phyloP scores from a whole-genome alignment of 1,140 invertebrate species.

The Antheraea pernyi region DNA sequence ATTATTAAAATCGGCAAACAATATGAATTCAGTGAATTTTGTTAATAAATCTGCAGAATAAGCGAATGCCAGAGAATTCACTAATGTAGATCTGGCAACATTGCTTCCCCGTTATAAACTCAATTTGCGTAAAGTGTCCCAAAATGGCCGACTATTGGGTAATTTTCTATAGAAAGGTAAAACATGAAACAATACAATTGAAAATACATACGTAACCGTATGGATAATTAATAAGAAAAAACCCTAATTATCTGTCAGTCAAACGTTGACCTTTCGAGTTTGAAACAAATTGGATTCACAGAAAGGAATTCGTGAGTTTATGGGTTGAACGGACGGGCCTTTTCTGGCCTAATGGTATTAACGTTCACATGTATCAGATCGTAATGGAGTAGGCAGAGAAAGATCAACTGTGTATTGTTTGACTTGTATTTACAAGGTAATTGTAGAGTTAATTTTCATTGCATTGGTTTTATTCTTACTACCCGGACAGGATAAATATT shows the following conservation, averaged over 20 bases:
- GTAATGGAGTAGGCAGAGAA: not conserved
- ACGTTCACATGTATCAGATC: not conserved
- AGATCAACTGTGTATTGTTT: not conserved
- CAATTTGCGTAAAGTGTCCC: not conserved
- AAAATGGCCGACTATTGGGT: not conserved
- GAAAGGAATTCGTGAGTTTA: slow-evolving; percentile 7
- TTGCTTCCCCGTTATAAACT: not conserved
- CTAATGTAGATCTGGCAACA: not conserved
- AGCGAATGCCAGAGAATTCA: not conserved
- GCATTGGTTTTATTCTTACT: too few relatives aligned
- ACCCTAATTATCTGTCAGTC: slow-evolving; percentile 17
- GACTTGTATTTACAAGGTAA: too few relatives aligned
- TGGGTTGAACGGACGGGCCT: not conserved
- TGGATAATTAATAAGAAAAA: slow-evolving; percentile 2
- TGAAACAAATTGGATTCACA: slow-evolving; percentile 14
- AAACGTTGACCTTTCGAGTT: slow-evolving; percentile 13
- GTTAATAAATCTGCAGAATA: too few relatives aligned
- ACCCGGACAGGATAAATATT: too few relatives aligned
- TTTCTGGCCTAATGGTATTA: not conserved
- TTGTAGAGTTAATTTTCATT: too few relatives aligned
- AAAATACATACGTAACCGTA: not conserved
- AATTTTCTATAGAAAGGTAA: not conserved
- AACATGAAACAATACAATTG: not conserved
- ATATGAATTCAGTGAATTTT: too few relatives aligned
- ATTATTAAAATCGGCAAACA: too few relatives aligned